Evolutionary conservation across 1,140 invertebrate genomes (phyloP).

Genomic region (Diuraphis noxia): DNA sequence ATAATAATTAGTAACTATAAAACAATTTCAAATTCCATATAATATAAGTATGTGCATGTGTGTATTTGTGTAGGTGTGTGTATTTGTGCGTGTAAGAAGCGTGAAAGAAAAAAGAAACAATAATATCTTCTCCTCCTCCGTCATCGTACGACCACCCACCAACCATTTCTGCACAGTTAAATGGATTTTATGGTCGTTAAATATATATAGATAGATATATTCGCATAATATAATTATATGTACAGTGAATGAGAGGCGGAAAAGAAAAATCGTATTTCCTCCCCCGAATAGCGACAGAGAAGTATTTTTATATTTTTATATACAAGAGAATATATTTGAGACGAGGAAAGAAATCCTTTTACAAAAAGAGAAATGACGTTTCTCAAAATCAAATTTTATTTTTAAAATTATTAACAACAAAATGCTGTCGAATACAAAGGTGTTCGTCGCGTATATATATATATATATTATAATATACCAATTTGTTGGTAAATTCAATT

Average conservation of each 20-base stretch:
- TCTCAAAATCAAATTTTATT: conserved; percentile 26
- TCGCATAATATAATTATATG: background rate
- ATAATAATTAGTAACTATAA: background rate
- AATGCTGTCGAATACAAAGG: conserved; percentile 17
- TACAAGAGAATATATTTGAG: background rate
- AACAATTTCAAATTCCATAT: background rate
- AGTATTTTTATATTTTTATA: background rate
- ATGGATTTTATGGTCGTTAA: conserved; percentile 14
- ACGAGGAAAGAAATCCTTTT: background rate
- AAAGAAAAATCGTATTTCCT: background rate
- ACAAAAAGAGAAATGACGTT: conserved; percentile 26
- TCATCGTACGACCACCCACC: background rate
- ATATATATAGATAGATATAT: background rate
- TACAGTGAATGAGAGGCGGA: background rate
- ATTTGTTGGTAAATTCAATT: background rate
- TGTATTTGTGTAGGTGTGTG: no score
- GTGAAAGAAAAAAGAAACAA: background rate
- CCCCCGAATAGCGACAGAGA: background rate
- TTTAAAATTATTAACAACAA: conserved; percentile 20
- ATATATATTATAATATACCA: background rate
- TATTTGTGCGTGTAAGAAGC: background rate
- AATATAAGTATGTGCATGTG: background rate
- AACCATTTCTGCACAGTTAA: background rate
- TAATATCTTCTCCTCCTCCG: background rate
- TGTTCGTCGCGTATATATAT: background rate